Evolutionary conservation across 2,113 vertebrate species (phyloP).

Genomic region (Burhinus oedicnemus): DNA sequence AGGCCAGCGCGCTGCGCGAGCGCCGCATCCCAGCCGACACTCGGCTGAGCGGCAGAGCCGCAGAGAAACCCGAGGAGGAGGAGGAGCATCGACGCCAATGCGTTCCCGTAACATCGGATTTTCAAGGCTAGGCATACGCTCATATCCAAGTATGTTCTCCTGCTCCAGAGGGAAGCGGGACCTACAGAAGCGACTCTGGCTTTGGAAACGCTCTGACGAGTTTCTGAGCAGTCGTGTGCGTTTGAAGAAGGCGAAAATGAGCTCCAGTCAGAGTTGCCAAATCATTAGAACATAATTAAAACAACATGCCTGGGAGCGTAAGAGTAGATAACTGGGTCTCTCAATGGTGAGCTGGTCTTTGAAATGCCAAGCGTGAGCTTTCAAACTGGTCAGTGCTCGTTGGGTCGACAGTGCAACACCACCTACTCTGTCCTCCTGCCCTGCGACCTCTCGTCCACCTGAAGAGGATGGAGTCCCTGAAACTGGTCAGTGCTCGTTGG

Average conservation of each 20-base stretch:
- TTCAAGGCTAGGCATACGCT: not conserved
- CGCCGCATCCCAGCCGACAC: not conserved
- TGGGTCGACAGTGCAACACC: not conserved
- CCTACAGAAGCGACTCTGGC: constrained; percentile 16
- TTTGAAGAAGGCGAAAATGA: not conserved
- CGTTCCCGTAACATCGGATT: not conserved
- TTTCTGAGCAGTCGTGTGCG: not conserved
- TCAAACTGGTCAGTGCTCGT: not conserved
- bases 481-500: not conserved
- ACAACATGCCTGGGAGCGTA: not conserved
- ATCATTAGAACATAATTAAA: not conserved
- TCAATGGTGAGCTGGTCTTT: not conserved
- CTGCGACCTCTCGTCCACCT: not conserved
- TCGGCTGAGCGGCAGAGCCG: not conserved
- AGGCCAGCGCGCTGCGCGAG: constrained; percentile 21
- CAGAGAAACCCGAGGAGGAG: not conserved
- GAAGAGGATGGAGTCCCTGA: fast-evolving
- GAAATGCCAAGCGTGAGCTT: not conserved
- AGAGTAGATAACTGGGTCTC: not conserved
- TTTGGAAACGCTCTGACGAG: not conserved
- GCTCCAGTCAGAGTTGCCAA: not conserved
- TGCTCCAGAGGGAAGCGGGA: not conserved
- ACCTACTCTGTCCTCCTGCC: not conserved
- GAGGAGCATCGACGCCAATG: not conserved
- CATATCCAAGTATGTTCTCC: not conserved